Evolutionary conservation across 2,797 vertebrate genomes (phyloP), one percentile per base, ranked within the genome.

Genomic region (Acestrorhynchus altus): DNA sequence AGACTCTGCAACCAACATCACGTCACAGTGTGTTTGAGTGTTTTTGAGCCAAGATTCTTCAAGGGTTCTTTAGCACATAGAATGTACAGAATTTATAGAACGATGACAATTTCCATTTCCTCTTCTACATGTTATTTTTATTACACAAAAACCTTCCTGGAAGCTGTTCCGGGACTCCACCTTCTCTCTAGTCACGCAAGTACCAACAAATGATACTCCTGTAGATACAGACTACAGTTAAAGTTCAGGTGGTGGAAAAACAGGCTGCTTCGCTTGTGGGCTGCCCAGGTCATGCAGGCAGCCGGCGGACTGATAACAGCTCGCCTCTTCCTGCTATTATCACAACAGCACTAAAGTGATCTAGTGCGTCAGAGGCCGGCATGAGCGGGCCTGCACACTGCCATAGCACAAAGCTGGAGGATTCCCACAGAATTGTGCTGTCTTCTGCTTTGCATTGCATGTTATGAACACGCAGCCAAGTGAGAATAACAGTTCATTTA

Each of bases 271-370:
- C 61, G 13, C 54, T 35, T 61, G 54, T 20, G 31, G 69, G 59
- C 60, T 60, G 8, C 49, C 13, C 39, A 40, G 61, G 47, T 72
- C 71, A 26, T 0, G 63, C 49, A 31, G 4, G 6, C 47, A 22
- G 56, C 54, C 11, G 4, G 61, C 51, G 2, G 59, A 69, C 73
- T 61, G 89, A 91, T 90, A 88, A 88, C 72, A 60, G 81, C 49
- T 66, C 0, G 63, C 67, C 56, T 82, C 81, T 85, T 85, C 80
- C 85, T 79, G 63, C 77, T 82, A 70, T 89, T 90, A 87, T 89
- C 85, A 57, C 61, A 24, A 44, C 42, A 20, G 64, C 1, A 2
- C 46, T 11, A 85, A 87, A 83, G 57, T 46, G 81, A 86, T 87
- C 87, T 83, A 46, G 46, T 40, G 64, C 65, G 63, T 57, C 65